phyloP scores from a whole-genome alignment of 2,797 vertebrate genomes.

The Acrossocheilus fasciatus region DNA sequence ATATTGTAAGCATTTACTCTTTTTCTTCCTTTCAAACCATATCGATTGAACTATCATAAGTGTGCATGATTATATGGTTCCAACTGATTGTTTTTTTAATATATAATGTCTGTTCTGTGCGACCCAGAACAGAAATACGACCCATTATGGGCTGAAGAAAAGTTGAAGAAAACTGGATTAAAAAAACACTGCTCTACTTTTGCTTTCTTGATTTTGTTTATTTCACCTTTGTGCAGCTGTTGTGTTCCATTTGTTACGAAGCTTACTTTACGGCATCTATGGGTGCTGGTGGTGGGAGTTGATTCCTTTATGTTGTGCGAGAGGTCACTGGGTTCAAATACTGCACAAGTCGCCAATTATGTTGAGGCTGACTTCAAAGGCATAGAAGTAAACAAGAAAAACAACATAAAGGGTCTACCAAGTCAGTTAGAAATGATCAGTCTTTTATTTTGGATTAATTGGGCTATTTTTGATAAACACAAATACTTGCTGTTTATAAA shows the following conservation, averaged over 20 bases:
- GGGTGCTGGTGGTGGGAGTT: background rate
- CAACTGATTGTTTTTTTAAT: background rate
- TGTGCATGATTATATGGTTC: background rate
- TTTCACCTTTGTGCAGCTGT: slow-evolving; percentile 23
- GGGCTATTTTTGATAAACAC: background rate
- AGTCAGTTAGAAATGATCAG: background rate
- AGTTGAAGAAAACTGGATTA: background rate
- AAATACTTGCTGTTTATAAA: background rate
- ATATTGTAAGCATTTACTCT: background rate
- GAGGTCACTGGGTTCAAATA: slow-evolving; percentile 29
- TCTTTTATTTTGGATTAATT: background rate
- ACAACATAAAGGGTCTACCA: background rate
- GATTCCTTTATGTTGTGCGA: slow-evolving; percentile 24
- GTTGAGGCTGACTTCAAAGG: slow-evolving; percentile 14
- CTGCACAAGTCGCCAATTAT: slow-evolving; percentile 18
- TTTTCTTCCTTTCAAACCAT: slow-evolving; percentile 5
- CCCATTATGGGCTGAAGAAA: slow-evolving; percentile 1
- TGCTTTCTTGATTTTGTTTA: slow-evolving; percentile 20
- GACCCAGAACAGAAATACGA: background rate
- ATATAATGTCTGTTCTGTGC: background rate
- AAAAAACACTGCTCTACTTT: background rate
- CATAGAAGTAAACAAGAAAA: slow-evolving; percentile 12
- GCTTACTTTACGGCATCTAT: background rate
- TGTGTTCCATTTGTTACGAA: slow-evolving; percentile 9
- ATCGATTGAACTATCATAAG: background rate